Evolutionary conservation across 2,113 vertebrate species (phyloP).

Genomic region (Heterotis niloticus): DNA sequence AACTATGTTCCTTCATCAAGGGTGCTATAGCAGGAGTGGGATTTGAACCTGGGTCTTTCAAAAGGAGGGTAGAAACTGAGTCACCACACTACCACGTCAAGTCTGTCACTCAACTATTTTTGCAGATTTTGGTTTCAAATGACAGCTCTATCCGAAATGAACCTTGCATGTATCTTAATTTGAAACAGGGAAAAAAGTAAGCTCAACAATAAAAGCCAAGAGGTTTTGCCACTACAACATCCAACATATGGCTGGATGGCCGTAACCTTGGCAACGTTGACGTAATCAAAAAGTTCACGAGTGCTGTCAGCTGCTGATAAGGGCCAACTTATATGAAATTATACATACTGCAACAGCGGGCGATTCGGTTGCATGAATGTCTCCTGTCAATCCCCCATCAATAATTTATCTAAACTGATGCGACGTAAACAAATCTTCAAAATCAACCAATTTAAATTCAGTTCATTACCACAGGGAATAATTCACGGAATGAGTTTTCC

Average conservation of each 20-base stretch:
- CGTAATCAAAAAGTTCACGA: background rate
- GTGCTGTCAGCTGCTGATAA: background rate
- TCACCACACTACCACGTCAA: no score
- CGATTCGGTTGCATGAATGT: background rate
- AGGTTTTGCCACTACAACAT: background rate
- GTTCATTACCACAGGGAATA: background rate
- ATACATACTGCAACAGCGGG: background rate
- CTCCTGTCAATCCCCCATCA: background rate
- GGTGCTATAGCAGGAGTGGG: no score
- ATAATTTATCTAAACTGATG: slow-evolving; percentile 10
- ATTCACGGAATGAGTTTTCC: background rate
- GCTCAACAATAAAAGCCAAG: background rate
- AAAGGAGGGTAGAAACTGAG: no score
- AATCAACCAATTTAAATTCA: slow-evolving; percentile 5
- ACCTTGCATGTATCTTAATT: background rate
- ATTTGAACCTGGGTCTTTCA: no score
- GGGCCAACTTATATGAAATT: background rate
- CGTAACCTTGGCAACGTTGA: background rate
- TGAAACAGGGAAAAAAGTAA: background rate
- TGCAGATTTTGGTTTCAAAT: background rate
- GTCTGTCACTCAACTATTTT: background rate
- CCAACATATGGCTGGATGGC: background rate
- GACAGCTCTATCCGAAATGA: background rate
- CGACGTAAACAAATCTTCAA: slow-evolving; percentile 16
- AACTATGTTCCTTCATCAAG: no score